A percentile compares a stretch with the other conserved stretches of the same genome.
Evolutionary conservation across 92 coral and sea anemone species (phyloP).

Genomic region (Paragorgia papillata): DNA sequence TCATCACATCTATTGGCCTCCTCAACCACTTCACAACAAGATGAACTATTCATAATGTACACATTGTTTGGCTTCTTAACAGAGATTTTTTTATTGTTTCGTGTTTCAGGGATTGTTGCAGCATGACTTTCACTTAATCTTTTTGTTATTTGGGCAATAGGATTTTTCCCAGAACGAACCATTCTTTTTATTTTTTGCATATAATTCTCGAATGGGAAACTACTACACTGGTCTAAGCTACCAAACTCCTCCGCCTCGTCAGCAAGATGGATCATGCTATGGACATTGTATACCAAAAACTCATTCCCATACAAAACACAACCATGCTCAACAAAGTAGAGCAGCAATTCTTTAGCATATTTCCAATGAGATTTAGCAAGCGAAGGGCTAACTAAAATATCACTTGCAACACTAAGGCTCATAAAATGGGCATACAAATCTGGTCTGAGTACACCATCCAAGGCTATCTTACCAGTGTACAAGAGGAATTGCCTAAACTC

Average conservation of each 20-base stretch:
- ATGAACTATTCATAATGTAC: neutral
- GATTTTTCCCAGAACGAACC: too few relatives aligned
- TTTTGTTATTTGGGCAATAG: constrained; percentile 28
- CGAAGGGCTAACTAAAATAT: constrained; percentile 26
- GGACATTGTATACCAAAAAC: too few relatives aligned
- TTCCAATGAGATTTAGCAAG: neutral
- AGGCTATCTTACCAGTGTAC: too few relatives aligned
- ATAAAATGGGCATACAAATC: constrained; percentile 23
- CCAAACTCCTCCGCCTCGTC: too few relatives aligned
- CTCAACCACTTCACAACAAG: constrained; percentile 12
- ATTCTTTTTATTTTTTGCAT: too few relatives aligned
- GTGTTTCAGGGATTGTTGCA: neutral
- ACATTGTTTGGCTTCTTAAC: constrained; percentile 20
- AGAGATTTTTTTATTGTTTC: neutral
- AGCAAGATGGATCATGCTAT: too few relatives aligned
- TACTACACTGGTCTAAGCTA: too few relatives aligned
- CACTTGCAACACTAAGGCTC: constrained; percentile 24
- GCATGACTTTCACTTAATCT: constrained; percentile 12
- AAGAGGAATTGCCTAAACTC: too few relatives aligned
- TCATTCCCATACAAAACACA: too few relatives aligned
- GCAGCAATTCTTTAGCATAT: constrained; percentile 27
- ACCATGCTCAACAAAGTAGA: constrained; percentile 39
- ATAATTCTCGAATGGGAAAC: too few relatives aligned
- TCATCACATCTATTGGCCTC: neutral
- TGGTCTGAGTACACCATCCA: neutral